Evolutionary conservation across 2,113 vertebrate species (phyloP).

Genomic region (Lathamus discolor): DNA sequence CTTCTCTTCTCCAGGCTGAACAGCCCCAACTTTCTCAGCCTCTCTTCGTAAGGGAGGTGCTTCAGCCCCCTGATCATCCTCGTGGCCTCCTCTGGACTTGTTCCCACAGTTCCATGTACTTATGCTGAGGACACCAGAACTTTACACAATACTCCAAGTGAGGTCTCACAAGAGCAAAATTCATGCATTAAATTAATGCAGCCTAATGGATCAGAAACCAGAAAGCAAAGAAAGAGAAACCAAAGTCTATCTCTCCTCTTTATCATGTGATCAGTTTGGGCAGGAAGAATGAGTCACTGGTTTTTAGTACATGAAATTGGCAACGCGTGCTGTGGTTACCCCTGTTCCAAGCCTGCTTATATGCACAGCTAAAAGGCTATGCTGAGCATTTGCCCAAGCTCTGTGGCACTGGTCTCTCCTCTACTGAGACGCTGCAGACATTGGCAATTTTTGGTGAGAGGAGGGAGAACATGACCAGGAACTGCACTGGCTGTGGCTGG

Average conservation of each 20-base stretch:
- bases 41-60: too few species aligned
- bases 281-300: slow-evolving; percentile 29
- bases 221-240: slow-evolving; percentile 5
- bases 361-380: not conserved
- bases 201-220: not conserved
- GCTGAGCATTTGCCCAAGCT: not conserved
- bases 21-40: too few species aligned
- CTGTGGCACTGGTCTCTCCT: not conserved
- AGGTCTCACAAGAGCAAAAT: too few species aligned
- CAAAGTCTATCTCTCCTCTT: not conserved
- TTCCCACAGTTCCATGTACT: too few species aligned
- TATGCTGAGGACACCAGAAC: too few species aligned
- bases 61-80: too few species aligned
- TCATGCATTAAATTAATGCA: not conserved
- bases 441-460: not conserved
- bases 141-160: too few species aligned
- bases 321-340: not conserved
- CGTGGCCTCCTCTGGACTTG: too few species aligned
- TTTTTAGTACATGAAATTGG: not conserved
- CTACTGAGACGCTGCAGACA: not conserved
- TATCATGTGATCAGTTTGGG: not conserved
- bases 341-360: not conserved
- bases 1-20: too few species aligned
- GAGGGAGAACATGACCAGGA: not conserved
- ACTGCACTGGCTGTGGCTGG: not conserved